Conservation (phyloP, 2,113 vertebrate species). For the Scalopus aquaticus region DNA sequence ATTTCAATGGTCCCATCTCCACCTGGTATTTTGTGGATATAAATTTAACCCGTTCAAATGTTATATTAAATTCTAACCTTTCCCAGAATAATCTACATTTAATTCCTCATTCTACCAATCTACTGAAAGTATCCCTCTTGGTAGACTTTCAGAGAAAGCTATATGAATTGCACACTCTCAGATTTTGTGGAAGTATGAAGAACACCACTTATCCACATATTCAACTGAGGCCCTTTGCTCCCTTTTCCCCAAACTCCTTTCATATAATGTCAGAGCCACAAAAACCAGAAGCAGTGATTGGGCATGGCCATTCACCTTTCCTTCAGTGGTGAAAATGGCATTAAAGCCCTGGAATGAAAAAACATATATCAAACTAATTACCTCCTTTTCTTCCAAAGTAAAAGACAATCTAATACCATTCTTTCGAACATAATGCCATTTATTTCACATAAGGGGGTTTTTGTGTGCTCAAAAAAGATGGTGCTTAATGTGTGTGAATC, state of each 20-base stretch:
- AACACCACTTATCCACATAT: conserved; percentile 36
- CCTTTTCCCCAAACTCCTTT: conserved; percentile 60
- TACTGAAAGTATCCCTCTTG: conserved; percentile 71
- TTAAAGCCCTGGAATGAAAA: conserved; percentile 50
- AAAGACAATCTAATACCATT: conserved; percentile 68
- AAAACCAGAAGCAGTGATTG: conserved; percentile 45
- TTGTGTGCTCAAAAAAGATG: conserved; percentile 45
- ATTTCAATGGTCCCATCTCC: conserved; percentile 9
- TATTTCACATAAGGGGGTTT: conserved; percentile 54
- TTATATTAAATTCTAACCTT: conserved; percentile 65
- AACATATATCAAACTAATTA: conserved; percentile 76
- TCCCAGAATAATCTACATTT: conserved; percentile 65
- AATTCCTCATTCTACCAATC: conserved; percentile 61
- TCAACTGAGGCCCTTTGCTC: conserved; percentile 52
- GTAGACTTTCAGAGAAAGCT: conserved; percentile 50
- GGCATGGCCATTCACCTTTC: conserved; percentile 56
- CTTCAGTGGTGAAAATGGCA: conserved; percentile 16
- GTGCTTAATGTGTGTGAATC: conserved; percentile 61
- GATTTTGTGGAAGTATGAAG: conserved; percentile 57
- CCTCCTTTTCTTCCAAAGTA: conserved; percentile 56
- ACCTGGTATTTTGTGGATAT: conserved; percentile 48
- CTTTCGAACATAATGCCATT: conserved; percentile 65
- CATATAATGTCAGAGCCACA: conserved; percentile 68
- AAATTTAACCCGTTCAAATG: conserved; percentile 57
- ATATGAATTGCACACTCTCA: conserved; percentile 46